Percentiles rank a stretch among this genome's conserved stretches.
These are phyloP conservation scores for Vidua chalybeata DNA, from an alignment of 2,113 vertebrate species.

Conservation along the genomic window DNA sequence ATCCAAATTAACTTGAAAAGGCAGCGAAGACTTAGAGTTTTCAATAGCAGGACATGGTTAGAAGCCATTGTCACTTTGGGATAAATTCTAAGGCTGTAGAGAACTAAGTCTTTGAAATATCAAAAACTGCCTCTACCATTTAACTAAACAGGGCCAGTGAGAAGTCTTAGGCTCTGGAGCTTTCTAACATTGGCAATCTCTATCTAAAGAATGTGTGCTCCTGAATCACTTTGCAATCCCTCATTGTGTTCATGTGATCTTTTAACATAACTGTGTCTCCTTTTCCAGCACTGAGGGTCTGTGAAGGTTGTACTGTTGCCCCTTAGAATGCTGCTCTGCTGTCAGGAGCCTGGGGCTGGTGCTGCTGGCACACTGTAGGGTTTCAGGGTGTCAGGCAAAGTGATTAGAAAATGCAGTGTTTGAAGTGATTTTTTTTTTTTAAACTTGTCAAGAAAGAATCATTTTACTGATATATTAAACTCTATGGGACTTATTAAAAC, in stretches of 20 bases:
- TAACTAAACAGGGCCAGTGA: neutral
- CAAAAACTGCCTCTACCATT: neutral
- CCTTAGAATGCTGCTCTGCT: neutral
- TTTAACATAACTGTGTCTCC: neutral
- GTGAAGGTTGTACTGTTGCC: neutral
- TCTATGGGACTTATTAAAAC: neutral
- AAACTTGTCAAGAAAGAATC: neutral
- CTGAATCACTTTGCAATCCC: neutral
- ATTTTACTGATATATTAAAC: neutral
- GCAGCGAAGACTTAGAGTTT: constrained; percentile 30
- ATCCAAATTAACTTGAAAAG: constrained; percentile 55
- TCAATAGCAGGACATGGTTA: constrained; percentile 1
- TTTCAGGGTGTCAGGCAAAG: neutral
- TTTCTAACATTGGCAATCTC: neutral
- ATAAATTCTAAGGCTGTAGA: constrained; percentile 5
- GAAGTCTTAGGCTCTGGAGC: neutral
- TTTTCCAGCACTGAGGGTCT: neutral
- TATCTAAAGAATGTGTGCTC: neutral
- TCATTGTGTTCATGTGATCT: neutral
- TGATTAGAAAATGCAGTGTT: neutral
- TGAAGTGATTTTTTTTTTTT: neutral
- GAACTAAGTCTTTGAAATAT: neutral
- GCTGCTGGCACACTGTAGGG: neutral
- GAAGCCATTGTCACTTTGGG: constrained; percentile 5
- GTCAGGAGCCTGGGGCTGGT: neutral